Base-by-base conservation (phyloP, 2,797 vertebrate genomes). In the Falco peregrinus region DNA sequence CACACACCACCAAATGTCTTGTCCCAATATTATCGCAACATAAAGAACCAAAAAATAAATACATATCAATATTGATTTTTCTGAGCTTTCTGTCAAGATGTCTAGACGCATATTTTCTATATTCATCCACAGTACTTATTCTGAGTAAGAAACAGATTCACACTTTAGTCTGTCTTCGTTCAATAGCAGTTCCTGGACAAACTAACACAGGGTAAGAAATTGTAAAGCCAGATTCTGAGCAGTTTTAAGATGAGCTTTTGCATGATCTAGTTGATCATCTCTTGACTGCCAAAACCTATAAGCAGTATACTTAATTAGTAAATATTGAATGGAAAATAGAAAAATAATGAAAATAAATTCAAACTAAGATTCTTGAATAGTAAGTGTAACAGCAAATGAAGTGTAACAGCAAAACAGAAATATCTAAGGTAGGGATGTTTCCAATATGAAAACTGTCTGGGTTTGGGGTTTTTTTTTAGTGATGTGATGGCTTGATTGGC, bases 401-500 rank as follows among this genome's bases (percentile, higher is more conserved):
- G 24, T 60, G 16, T 59, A 96, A 93, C 90, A 64, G 7, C 83
- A 92, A 91, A 80, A 56, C 7, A 92, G 88, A 93, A 95, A 70
- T 56, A 84, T 29, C 45, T 48, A 86, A 69, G 41, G 87, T 31
- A 51, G 63, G 25, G 86, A 92, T 93, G 90, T 95, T 95, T 95
- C 93, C 88, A 84, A 87, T 93, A 84, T 39, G 77, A 92, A 94
- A 89, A 73, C 63, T 89, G 45, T 71, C 92, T 93, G 71, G 31
- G 33, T 35, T 45, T 93, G 67, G 17, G 29, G 51, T 33, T 6
- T 29, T 26, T 26, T 76, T 85, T 71, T 18, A 63, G 77, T 89
- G 75, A 85, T 22, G 21, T 78, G 95, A 95, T 93, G 60, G 81
- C 47, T 96, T 97, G 97, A 96, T 16, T 96, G 96, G 91, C 94